These are phyloP conservation scores for Pollicipes pollicipes DNA, from an alignment of 1,140 invertebrate genomes.

Conservation along the genomic window DNA sequence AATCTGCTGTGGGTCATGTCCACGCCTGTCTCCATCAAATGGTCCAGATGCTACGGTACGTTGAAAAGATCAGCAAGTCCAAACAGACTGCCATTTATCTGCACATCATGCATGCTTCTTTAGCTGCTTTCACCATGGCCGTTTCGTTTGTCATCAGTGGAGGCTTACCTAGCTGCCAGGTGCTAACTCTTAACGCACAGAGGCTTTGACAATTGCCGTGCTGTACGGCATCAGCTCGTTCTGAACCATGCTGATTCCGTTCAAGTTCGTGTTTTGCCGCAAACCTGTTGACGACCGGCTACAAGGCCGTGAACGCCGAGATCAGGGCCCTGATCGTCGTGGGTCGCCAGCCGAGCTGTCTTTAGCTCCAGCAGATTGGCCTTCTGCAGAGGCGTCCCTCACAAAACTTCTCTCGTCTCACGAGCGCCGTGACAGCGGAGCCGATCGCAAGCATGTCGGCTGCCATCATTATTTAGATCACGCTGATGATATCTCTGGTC, in stretches of 20 bases:
- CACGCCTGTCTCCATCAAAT: not conserved
- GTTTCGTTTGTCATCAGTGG: not conserved
- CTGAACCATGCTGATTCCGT: not conserved
- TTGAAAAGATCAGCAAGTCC: not conserved
- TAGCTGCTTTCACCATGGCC: too few species aligned
- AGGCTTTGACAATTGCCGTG: not conserved
- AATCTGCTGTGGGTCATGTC: not conserved
- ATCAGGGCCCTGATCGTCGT: not conserved
- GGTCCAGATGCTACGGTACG: not conserved
- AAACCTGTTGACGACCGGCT: not conserved
- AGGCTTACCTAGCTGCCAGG: not conserved
- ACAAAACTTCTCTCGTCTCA: not conserved
- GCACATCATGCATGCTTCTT: not conserved
- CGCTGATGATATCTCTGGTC: not conserved
- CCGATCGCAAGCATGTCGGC: not conserved
- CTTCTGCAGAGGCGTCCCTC: slow-evolving; percentile 2
- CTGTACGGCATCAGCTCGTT: not conserved
- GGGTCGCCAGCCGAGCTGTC: slow-evolving; percentile 26
- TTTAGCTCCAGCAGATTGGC: not conserved
- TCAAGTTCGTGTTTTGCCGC: not conserved
- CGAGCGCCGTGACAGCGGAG: not conserved
- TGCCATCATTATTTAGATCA: not conserved
- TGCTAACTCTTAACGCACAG: not conserved
- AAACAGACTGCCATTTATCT: not conserved
- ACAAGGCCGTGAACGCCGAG: not conserved